These are phyloP conservation scores for Papilio machaon DNA, from an alignment of 1,140 invertebrate species.

Conservation along the genomic window DNA sequence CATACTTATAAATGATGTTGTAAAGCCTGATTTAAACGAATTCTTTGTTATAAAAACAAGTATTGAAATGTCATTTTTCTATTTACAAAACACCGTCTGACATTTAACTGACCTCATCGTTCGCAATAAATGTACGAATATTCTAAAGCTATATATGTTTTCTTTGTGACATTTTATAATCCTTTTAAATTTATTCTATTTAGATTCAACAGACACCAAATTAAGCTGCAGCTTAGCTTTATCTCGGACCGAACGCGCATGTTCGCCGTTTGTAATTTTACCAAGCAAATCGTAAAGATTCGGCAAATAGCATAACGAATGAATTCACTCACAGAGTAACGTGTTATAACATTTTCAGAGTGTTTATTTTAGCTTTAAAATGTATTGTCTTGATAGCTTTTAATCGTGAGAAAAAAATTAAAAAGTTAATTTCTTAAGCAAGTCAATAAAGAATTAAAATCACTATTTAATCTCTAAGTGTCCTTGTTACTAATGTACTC, in stretches of 20 bases:
- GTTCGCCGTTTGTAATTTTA: no score
- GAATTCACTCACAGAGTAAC: no score
- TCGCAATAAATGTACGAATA: not conserved
- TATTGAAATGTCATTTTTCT: not conserved
- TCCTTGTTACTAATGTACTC: conserved; percentile 3
- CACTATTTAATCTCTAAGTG: not conserved
- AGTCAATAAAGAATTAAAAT: not conserved
- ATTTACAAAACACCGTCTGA: not conserved
- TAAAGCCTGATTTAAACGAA: not conserved
- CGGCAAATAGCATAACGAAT: no score
- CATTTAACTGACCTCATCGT: conserved; percentile 11
- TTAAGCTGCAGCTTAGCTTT: not conserved
- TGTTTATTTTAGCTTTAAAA: no score
- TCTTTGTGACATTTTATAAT: no score
- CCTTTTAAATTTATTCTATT: no score
- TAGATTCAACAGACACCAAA: no score
- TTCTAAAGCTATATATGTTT: not conserved
- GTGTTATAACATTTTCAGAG: no score
- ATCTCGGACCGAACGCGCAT: not conserved
- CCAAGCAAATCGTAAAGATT: no score
- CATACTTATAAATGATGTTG: not conserved
- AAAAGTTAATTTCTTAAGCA: not conserved
- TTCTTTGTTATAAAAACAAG: not conserved
- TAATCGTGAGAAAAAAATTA: not conserved
- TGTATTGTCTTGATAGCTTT: not conserved